Base-by-base conservation (phyloP, 2,113 vertebrate genomes). In the Hippocampus guttulatus region DNA sequence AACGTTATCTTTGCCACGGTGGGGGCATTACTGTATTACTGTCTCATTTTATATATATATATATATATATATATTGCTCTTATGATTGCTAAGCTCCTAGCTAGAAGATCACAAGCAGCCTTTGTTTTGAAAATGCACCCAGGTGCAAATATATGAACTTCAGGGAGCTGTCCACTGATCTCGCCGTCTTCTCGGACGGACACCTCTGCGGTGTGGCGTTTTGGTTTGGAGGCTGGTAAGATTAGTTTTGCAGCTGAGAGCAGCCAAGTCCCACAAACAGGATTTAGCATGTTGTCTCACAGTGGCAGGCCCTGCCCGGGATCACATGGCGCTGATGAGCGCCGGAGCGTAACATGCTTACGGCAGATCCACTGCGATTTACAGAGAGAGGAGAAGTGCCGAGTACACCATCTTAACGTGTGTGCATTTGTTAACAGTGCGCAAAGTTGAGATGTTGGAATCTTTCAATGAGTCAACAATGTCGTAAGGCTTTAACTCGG, bases 401-500 rank as follows among this genome's bases (percentile, higher is more conserved):
- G 84, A 82, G 83, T 83, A 89, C 85, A 85, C 81, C 82, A 84
- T 87, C 78, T 85, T 81, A 87, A 84, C 88, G 77, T 65, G 84
- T 73, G 81, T 62, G 75, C 82, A 73, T 88, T 88, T 89, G 88
- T 91, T 88, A 88, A 84, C 82, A 75, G 77, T 84, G 81, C 81
- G 75, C 82, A 88, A 85, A 86, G 83, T 88, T 87, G 77, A 88
- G 84, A 84, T 81, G 85, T 77, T 79, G 86, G 82, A 79, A 86
- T 87, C 84, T 87, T 88, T 75, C 87, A 90, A 90, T 88, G 87
- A 88, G 89, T 87, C 85, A 83, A 89, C 84, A 91, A 89, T 90
- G 88, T 79, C 67, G 75, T 21, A 33, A 75, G 81, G 82, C 81
- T 90, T 88, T 84, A 83, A 81, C 83, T 84, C 77, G 71, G 75